A percentile compares a stretch with the other conserved stretches of the same genome.
Conservation (phyloP, 2,888 invertebrate genomes). For the Amblyteles armatorius region DNA sequence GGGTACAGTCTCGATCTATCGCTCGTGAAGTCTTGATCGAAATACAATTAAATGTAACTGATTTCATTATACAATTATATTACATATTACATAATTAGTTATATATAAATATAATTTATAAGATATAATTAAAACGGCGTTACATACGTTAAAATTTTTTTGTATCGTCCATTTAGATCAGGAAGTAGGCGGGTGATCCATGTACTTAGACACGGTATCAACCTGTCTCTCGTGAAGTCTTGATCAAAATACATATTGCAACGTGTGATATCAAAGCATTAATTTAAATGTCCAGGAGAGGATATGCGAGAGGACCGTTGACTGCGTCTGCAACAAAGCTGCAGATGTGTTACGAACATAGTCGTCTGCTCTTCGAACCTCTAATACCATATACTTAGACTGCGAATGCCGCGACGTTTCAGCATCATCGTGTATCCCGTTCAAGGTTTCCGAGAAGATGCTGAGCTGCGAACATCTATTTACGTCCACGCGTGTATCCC, state of each 20-base stretch:
- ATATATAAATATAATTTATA: too few relatives aligned
- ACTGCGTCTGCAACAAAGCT: background rate
- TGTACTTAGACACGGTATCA: background rate
- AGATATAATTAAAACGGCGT: background rate
- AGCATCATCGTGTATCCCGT: slow-evolving; percentile 6
- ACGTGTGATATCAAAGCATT: background rate
- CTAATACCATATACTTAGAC: slow-evolving; percentile 23
- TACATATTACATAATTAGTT: too few relatives aligned
- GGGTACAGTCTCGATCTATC: background rate
- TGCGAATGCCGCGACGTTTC: slow-evolving; percentile 18
- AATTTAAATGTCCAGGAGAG: background rate
- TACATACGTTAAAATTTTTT: background rate
- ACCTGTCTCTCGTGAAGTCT: too few relatives aligned
- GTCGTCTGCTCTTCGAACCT: background rate
- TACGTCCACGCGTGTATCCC: background rate
- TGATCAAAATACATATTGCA: background rate
- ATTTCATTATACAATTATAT: too few relatives aligned
- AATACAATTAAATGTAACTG: too few relatives aligned
- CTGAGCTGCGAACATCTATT: background rate
- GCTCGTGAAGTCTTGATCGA: too few relatives aligned
- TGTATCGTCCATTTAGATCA: background rate
- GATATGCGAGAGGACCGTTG: background rate
- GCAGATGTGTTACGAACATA: background rate
- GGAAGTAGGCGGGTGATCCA: background rate
- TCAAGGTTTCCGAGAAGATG: slow-evolving; percentile 21